Evolutionary conservation across 1,140 invertebrate genomes (phyloP), one percentile per base, ranked within the genome.

Genomic region (Pygmarrhopalites habei): DNA sequence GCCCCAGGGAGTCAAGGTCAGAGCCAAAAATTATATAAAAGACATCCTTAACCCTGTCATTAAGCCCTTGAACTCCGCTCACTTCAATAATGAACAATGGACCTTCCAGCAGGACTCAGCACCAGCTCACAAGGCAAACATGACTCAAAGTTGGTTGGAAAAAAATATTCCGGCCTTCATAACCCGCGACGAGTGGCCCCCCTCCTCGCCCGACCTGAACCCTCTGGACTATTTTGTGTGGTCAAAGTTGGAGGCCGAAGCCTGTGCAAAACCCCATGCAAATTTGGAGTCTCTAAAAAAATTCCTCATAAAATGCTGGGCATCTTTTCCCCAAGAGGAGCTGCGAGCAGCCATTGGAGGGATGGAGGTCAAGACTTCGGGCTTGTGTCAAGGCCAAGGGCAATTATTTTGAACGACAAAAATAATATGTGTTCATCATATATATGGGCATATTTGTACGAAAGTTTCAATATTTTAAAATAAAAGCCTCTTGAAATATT

Each of bases 41-140:
- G 32, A 32, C 12, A 35, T 67, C 7, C 58, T 64, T 4, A 28
- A 67, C 10, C 35, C 62, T 10, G 29, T 65, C 2, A 59, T 67
- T 2, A 60, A 65, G 28, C 55, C 47, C 1, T 51, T 67, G 0
- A 59, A 51, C 19, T 26, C 35, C 15, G 43, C 46, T 3, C 30
- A 64, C 14, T 67, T 67, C 47, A 46, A 67, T 3, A 23, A 43
- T 35, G 14, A 63, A 23, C 26, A 10, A 12, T 49, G 47, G 47
- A 15, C 47, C 7, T 49, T 49, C 21, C 47, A 49, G 23, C 47
- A 49, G 21, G 47, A n/a, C n/a, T n/a, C n/a, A n/a, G n/a, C n/a
- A n/a, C n/a, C n/a, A n/a, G n/a, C n/a, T n/a, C n/a, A n/a, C 39
- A 41, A 41, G n/a, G 39, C 39, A 41, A 65, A 58, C 28, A 47